phyloP scores from a whole-genome alignment of 2,888 invertebrate species.

The Hanleya hanleyi region DNA sequence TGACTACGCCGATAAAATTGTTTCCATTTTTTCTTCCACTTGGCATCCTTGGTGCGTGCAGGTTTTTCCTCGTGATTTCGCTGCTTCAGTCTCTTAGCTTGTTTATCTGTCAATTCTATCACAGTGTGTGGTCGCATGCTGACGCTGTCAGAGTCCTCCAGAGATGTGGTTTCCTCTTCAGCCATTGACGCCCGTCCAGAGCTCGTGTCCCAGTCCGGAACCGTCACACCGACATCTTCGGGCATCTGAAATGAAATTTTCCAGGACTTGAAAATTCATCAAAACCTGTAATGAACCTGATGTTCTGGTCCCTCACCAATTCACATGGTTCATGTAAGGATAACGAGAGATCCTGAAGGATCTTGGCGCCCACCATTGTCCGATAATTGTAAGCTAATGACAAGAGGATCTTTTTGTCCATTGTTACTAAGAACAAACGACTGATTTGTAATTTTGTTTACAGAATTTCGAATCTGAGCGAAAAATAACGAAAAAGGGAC shows the following conservation, averaged over 20 bases:
- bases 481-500: too few relatives aligned
- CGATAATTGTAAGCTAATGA: too few relatives aligned
- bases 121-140: not conserved
- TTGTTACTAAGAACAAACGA: too few relatives aligned
- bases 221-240: not conserved
- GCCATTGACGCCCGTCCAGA: not conserved
- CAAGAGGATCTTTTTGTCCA: too few relatives aligned
- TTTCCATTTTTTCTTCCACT: slow-evolving; percentile 5
- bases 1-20: slow-evolving; percentile 6
- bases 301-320: too few relatives aligned
- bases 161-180: not conserved
- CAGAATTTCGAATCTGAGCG: too few relatives aligned
- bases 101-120: not conserved
- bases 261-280: too few relatives aligned
- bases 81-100: not conserved
- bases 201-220: slow-evolving; percentile 1
- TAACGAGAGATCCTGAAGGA: too few relatives aligned
- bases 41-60: not conserved
- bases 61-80: not conserved
- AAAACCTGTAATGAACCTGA: too few relatives aligned
- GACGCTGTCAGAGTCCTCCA: not conserved
- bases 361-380: too few relatives aligned
- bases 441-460: too few relatives aligned
- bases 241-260: not conserved
- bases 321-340: too few relatives aligned